Base-by-base conservation (phyloP, 1,140 invertebrate genomes). In the Papilio aristodemus region DNA sequence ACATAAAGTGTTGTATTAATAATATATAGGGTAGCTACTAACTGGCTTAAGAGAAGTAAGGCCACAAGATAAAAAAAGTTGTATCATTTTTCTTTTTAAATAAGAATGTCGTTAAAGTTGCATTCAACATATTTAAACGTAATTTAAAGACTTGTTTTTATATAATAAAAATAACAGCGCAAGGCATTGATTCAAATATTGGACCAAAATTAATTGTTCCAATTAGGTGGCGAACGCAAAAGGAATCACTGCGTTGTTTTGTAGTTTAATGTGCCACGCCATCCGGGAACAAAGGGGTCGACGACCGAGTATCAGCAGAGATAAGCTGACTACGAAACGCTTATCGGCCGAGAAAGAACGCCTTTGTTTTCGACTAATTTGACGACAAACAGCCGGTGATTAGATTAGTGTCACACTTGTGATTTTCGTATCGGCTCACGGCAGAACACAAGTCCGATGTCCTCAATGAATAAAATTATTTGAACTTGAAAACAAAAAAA, bases 291-390 rank as follows among this genome's bases (percentile, higher is more conserved):
- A 58, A 69, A 13, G 76, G 72, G 86, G 84, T 89, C 83, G 73
- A 11, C 79, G 84, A 85, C 85, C 88, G 82, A 19, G 58, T 90
- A 90, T 90, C 88, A 79, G 77, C 62, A 17, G 66, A 84, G 86
- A 90, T 90, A 89, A 88, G 80, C 76, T 72, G 68, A 77, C 85
- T 77, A 83, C 83, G 75, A 78, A 84, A 82, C 78, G 71, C 75
- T 89, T 87, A 87, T 87, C 85, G 78, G 70, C 76, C 78, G 83
- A 86, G 84, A 89, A 88, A 87, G 84, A 90, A 85, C 74, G 79
- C 77, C 80, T 86, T 87, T 89, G 85, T 90, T 90, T 85, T 86
- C 79, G 64, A 81, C 81, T 71, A 79, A 83, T 85, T 86, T 74
- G 76, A 86, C 81, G 72, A 77, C 73, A 76, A 75, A 80, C 75